Evolutionary conservation across 2,797 vertebrate species (phyloP), one percentile per base, ranked within the genome.

Genomic region (Psittacula echo): DNA sequence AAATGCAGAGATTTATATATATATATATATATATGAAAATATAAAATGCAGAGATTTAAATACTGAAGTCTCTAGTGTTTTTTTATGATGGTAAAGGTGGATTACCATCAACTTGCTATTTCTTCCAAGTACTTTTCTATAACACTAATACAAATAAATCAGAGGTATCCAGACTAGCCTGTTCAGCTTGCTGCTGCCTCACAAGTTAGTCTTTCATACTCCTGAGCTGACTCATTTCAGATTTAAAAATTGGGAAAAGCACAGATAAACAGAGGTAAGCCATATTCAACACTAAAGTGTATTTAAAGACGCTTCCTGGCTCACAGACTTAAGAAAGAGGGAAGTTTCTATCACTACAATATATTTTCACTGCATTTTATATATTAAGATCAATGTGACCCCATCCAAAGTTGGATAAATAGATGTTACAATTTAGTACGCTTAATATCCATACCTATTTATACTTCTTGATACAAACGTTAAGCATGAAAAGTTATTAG

Each of bases 1-100:
- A 79, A 92, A 87, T 17, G 86, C 8, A 56, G 0, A 50, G 12
- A 37, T 37, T 37, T 37, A 37, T 9, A 37, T 37, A 37, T 37
- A 37, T 37, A 37, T 37, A 37, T 37, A 37, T 37, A 37, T 37
- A 37, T 37, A 37, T 99, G 65, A 80, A 68, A 98, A 64, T 30
- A 91, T 0, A 82, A 79, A 92, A 87, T 17, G 86, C 8, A 56
- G 0, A 50, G 12, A 68, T 56, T 85, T 54, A 72, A 76, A 41
- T 39, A 47, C 19, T 5, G 22, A 67, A 7, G 20, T 50, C 4
- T 54, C 45, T 71, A 8, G 3, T 8, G 39, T 2, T 0, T n/a
- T 65, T 71, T 89, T 32, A 75, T 18, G 13, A 15, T 56, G 77
- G 80, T 39, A 75, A 90, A 58, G 7, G 2, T 58, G 3, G 34